phyloP scores from a whole-genome alignment of 1,140 invertebrate species.

The Dreissena polymorpha region DNA sequence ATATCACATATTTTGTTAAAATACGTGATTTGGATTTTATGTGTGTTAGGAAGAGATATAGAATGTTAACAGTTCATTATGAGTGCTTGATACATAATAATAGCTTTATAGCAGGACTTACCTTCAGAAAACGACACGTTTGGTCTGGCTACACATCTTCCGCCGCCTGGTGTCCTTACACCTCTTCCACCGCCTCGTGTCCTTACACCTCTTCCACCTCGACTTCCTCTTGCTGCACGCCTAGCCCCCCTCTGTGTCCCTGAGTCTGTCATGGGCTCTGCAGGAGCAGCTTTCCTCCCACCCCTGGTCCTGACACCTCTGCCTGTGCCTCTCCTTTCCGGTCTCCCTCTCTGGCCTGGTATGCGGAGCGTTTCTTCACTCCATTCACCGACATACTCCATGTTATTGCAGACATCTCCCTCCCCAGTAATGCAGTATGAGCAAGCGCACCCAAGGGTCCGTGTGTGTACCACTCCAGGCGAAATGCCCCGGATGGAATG shows the following conservation, averaged over 20 bases:
- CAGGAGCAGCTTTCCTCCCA: not conserved
- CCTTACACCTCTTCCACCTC: constrained; percentile 13
- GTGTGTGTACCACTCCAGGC: not conserved
- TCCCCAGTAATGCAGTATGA: constrained; percentile 16
- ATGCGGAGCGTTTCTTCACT: not conserved
- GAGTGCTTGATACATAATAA: not conserved
- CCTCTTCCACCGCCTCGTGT: constrained; percentile 7
- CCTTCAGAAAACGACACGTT: not conserved
- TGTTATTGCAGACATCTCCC: not conserved
- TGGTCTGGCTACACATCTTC: not conserved
- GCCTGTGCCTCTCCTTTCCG: not conserved
- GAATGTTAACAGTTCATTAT: not conserved
- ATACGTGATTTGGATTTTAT: not conserved
- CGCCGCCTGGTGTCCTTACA: constrained; percentile 12
- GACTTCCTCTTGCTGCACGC: not conserved
- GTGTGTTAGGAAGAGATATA: constrained; percentile 4
- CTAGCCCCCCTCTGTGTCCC: not conserved
- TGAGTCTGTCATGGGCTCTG: not conserved
- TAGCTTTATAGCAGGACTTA: not conserved
- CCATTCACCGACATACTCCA: not conserved
- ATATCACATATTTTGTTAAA: not conserved
- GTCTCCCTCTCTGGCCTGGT: too few relatives aligned
- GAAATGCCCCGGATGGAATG: not conserved
- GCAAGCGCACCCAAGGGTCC: constrained; percentile 2
- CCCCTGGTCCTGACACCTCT: not conserved